Evolutionary conservation across 2,888 invertebrate genomes (phyloP).

Genomic region (Limenitis arthemis): DNA sequence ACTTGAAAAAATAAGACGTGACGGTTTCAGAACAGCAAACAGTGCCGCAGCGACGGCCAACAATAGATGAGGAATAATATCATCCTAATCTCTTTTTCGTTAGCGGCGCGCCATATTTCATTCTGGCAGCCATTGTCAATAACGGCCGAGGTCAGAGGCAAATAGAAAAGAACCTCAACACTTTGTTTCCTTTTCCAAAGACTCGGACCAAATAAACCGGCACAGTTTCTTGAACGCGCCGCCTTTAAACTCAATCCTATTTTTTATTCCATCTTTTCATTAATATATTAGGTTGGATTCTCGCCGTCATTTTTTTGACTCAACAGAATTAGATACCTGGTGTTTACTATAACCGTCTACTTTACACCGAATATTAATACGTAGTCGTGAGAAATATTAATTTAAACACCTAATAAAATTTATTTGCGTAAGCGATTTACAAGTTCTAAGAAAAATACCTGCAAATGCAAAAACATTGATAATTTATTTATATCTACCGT

Average conservation of each 20-base stretch:
- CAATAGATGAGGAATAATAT: constrained; percentile 47
- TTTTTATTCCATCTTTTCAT: constrained; percentile 66
- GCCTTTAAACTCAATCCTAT: constrained; percentile 56
- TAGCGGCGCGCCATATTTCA: constrained; percentile 68
- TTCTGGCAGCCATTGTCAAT: constrained; percentile 71
- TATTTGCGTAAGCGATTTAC: constrained; percentile 9
- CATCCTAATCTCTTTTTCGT: constrained; percentile 67
- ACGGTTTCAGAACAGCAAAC: constrained; percentile 47
- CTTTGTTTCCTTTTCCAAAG: constrained; percentile 65
- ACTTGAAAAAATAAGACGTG: constrained; percentile 45
- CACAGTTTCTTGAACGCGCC: constrained; percentile 61
- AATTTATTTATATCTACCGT: constrained; percentile 7
- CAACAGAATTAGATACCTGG: constrained; percentile 42
- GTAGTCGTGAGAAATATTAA: constrained; percentile 31
- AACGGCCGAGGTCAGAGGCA: constrained; percentile 67
- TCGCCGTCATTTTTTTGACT: constrained; percentile 55
- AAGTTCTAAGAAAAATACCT: neutral
- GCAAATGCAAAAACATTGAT: neutral
- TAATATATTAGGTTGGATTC: constrained; percentile 63
- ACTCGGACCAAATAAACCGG: constrained; percentile 62
- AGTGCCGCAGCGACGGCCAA: constrained; percentile 36
- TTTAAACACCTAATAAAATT: constrained; percentile 29
- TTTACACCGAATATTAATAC: constrained; percentile 44
- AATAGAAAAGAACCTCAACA: constrained; percentile 61
- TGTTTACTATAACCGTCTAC: constrained; percentile 36